Conservation (phyloP, 2,113 vertebrate genomes). For the Heptranchias perlo region DNA sequence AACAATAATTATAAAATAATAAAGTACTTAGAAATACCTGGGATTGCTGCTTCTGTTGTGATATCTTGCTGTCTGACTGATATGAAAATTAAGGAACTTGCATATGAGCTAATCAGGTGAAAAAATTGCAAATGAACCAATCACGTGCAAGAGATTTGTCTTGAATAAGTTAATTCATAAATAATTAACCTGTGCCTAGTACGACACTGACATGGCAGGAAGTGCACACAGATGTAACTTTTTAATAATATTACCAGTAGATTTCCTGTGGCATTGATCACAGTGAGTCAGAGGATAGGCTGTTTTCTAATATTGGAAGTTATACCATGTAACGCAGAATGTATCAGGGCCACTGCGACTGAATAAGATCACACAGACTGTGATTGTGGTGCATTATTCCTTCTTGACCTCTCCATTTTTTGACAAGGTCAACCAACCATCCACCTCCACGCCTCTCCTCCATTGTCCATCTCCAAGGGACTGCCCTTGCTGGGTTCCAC, state of each 20-base stretch:
- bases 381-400: neutral
- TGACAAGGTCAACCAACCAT: neutral
- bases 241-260: neutral
- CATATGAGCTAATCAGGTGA: conserved; percentile 16
- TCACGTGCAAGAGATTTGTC: neutral
- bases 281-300: neutral
- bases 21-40: conserved; percentile 15
- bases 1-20: conserved; percentile 26
- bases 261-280: neutral
- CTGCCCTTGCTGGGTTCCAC: too few species aligned
- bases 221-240: neutral
- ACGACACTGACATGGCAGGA: neutral
- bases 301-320: neutral
- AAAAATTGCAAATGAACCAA: neutral
- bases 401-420: neutral
- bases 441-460: neutral
- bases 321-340: neutral
- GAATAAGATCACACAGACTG: neutral
- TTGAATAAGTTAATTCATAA: neutral
- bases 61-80: neutral
- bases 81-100: conserved; percentile 18
- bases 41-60: conserved; percentile 29
- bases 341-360: neutral
- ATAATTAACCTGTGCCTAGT: conserved; percentile 20
- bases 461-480: neutral